Evolutionary conservation across 1,140 invertebrate species (phyloP), one percentile per base, ranked within the genome.

Genomic region (Batillaria attramentaria): DNA sequence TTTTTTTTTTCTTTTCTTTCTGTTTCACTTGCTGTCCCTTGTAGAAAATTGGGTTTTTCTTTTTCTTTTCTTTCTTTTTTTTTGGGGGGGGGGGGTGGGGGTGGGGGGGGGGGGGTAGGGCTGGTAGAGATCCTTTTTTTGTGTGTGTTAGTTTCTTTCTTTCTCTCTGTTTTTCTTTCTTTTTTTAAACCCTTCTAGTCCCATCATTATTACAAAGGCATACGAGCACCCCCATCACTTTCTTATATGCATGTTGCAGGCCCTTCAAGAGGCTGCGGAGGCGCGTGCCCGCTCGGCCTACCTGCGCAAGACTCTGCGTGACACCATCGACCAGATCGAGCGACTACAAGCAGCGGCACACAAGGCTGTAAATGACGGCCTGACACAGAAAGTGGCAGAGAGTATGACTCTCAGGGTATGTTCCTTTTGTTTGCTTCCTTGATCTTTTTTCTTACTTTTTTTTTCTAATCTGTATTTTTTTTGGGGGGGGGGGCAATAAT

Each of bases 331-430:
- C 54, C 81, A 85, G 70, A 83, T 84, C 16, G 86, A 89, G 0
- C 86, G 85, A 72, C 83, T 90, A 10, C 87, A 89, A 78, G 84
- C 85, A 68, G 88, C 87, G 33, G 89, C 87, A 8, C 88, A 90
- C 77, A 85, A 87, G 76, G 89, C 89, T 43, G 90, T 91, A 18
- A 91, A 91, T 78, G 87, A 89, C 74, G 90, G 90, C 13, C 80
- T 91, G 20, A 86, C 84, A 33, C 83, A 88, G 84, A 91, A 91
- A 80, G 79, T 89, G 31, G 85, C 86, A 13, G 90, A 91, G 80
- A 90, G 89, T n/a, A 81, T 85, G 33, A 88, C 87, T 41, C 83
- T 91, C 3, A 89, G 87, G 86, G 90, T 91, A 83, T 3, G 28
- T 41, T 24, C 57, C 18, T 54, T 79, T 68, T 70, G 42, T 77